These are phyloP conservation scores for Parauchenoglanis punctatus DNA, from an alignment of 2,797 vertebrate genomes.

Conservation along the genomic window DNA sequence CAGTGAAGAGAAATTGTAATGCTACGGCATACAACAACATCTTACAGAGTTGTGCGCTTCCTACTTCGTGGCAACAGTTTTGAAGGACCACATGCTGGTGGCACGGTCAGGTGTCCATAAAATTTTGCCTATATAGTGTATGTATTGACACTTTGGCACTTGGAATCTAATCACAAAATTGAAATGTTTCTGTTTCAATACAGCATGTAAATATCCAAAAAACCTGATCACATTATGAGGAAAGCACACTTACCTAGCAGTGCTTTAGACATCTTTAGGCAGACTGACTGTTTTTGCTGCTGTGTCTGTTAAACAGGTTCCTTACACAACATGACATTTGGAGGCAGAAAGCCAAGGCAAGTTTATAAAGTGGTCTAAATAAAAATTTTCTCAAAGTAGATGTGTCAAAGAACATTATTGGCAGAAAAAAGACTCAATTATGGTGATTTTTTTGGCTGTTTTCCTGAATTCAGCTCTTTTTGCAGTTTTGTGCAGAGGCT, in stretches of 20 bases:
- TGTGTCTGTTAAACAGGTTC: neutral
- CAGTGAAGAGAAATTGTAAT: too few species aligned
- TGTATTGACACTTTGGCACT: neutral
- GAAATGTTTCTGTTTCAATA: neutral
- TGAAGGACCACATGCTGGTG: too few species aligned
- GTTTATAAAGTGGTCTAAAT: neutral
- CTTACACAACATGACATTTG: neutral
- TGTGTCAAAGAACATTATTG: neutral
- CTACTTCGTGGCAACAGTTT: too few species aligned
- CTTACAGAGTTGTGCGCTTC: too few species aligned
- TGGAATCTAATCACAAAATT: neutral
- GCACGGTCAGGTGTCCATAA: neutral
- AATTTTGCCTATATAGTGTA: neutral
- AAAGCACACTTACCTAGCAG: neutral
- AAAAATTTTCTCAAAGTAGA: neutral
- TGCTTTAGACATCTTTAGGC: neutral
- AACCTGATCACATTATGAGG: neutral
- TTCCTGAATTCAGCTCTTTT: neutral
- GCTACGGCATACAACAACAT: too few species aligned
- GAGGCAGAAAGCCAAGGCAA: slow-evolving; percentile 1
- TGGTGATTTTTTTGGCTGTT: neutral
- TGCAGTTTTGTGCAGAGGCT: neutral
- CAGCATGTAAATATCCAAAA: neutral
- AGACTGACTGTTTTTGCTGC: neutral
- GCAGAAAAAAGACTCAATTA: neutral